phyloP scores from a whole-genome alignment of 2,888 invertebrate species.

The Volucella bombylans region DNA sequence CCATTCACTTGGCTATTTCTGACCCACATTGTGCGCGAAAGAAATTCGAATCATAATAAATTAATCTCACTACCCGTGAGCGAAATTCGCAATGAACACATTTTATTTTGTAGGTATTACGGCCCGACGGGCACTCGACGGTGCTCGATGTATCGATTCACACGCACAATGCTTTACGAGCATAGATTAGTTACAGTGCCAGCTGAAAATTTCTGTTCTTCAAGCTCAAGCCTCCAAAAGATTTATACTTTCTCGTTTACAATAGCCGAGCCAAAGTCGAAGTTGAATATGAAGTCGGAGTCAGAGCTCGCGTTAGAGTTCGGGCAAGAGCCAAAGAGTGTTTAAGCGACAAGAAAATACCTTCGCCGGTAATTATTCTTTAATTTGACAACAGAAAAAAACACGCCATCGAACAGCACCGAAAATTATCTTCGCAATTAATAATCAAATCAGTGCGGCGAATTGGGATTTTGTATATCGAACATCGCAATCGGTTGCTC shows the following conservation, averaged over 20 bases:
- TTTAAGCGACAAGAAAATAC: constrained; percentile 15
- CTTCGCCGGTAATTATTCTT: constrained; percentile 57
- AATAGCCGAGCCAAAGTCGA: not conserved
- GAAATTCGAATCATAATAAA: constrained; percentile 59
- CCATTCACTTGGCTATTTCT: constrained; percentile 53
- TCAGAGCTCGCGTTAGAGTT: too few relatives aligned
- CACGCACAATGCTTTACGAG: constrained; percentile 27
- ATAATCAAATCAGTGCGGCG: constrained; percentile 58
- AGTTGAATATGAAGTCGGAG: too few relatives aligned
- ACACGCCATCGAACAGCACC: constrained; percentile 57
- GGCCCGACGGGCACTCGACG: not conserved
- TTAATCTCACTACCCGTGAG: constrained; percentile 29
- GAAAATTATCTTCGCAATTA: constrained; percentile 65
- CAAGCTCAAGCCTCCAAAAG: not conserved
- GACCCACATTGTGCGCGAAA: constrained; percentile 46
- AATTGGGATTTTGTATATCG: constrained; percentile 52
- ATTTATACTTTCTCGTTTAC: constrained; percentile 37
- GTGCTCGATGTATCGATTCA: constrained; percentile 19
- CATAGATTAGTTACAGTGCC: constrained; percentile 8
- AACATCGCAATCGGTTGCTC: not conserved
- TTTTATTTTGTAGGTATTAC: constrained; percentile 35
- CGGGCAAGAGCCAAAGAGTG: not conserved
- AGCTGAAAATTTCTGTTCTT: not conserved
- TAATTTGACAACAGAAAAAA: constrained; percentile 65
- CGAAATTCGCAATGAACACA: constrained; percentile 52